phyloP scores from a whole-genome alignment of 2,113 vertebrate genomes.

The Caloenas nicobarica region DNA sequence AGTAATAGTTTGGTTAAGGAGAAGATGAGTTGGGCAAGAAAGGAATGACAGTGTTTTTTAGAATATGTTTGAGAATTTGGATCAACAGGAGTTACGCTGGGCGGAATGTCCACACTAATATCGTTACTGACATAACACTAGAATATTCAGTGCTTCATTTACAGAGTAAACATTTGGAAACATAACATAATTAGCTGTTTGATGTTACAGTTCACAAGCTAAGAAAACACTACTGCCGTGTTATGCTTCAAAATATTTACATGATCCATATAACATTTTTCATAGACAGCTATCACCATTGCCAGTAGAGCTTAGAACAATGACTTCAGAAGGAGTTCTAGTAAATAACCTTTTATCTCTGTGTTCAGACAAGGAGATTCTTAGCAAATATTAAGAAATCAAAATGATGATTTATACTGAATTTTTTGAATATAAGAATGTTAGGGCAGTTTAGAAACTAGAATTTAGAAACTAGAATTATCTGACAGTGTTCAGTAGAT shows the following conservation, averaged over 20 bases:
- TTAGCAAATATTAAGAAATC: neutral
- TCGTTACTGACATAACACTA: neutral
- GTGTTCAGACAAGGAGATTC: neutral
- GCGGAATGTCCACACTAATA: neutral
- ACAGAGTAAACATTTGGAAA: constrained; percentile 51
- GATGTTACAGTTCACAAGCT: constrained; percentile 54
- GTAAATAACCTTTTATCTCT: constrained; percentile 18
- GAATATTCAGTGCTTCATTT: constrained; percentile 32
- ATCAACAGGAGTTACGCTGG: neutral
- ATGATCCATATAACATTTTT: constrained; percentile 21
- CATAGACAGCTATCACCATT: neutral
- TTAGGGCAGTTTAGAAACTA: neutral
- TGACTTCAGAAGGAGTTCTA: constrained; percentile 4
- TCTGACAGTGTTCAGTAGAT: neutral
- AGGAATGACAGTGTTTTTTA: neutral
- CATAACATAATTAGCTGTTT: constrained; percentile 55
- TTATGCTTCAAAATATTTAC: constrained; percentile 67
- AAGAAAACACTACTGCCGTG: constrained; percentile 42
- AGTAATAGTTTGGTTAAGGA: neutral
- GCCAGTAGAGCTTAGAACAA: neutral
- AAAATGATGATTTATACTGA: neutral
- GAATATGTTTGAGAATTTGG: neutral
- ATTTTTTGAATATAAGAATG: neutral
- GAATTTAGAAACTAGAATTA: neutral
- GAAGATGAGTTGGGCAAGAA: neutral